Base-by-base conservation (phyloP, 2,888 invertebrate genomes). In the Xestia xanthographa region DNA sequence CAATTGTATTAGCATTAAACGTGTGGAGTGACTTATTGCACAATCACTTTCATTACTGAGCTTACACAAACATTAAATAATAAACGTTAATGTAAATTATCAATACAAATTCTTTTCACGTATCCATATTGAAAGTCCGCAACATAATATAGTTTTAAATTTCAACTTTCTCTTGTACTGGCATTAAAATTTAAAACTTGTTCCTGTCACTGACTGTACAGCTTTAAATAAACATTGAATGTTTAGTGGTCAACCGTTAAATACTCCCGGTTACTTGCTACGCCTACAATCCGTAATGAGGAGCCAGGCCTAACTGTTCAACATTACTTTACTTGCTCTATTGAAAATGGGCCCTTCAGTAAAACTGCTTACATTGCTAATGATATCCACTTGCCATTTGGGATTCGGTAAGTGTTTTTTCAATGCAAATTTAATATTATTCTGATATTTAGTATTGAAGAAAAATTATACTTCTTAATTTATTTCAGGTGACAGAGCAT, bases 131-230 rank as follows among this genome's bases (percentile, higher is more conserved):
- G 92, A 95, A 95, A 95, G 94, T 91, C 26, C 86, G 92, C 90
- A 91, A 91, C 91, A 91, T 89, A 90, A 41, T 63, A 91, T 88
- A 88, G 89, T 90, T 92, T 92, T 85, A 88, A 89, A 87, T 83
- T 87, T 77, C 89, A 88, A 94, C 96, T 96, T 96, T 96, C 96
- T 93, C 96, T 92, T 84, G 91, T 83, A 85, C 87, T 83, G 91
- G 84, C 94, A 95, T 95, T 96, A 93, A 95, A 94, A 96, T 96
- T 95, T 95, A 92, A 95, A 96, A 95, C 96, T 95, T 94, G 96
- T 95, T 95, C 93, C 92, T 91, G 85, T 91, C 93, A 92, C 88
- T 93, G 92, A 92, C 75, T 91, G 92, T 91, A 90, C 89, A 91
- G 89, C 90, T 83, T 92, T 91, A 94, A 94, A 92, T 93, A 92